Conservation (phyloP, 1,140 invertebrate genomes). For the Meloidogyne exigua region DNA sequence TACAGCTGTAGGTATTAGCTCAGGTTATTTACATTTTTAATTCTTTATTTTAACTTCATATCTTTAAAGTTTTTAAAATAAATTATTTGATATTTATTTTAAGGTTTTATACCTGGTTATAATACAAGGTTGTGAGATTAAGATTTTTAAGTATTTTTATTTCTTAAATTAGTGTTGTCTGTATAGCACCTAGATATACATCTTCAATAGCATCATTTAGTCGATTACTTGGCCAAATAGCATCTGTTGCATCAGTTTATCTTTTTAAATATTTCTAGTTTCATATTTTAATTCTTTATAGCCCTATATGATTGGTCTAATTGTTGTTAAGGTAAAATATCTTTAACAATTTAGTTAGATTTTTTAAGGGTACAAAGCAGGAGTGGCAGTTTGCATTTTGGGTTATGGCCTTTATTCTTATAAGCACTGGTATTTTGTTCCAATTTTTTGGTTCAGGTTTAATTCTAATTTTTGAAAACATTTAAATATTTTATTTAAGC, state of each 20-base stretch:
- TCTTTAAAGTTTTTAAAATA: no score
- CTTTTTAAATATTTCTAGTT: neutral
- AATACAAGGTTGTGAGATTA: constrained; percentile 48
- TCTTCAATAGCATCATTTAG: constrained; percentile 60
- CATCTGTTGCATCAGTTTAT: constrained; percentile 43
- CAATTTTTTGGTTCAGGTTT: constrained; percentile 49
- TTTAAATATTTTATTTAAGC: constrained; percentile 32
- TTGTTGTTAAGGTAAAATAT: neutral
- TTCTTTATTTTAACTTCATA: no score
- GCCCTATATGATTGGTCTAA: neutral
- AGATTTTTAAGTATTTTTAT: constrained; percentile 13
- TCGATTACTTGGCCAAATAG: constrained; percentile 58
- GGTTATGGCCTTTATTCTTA: constrained; percentile 47
- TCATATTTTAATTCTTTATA: neutral
- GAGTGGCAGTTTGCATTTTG: constrained; percentile 52
- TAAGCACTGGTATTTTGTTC: constrained; percentile 49
- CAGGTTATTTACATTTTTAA: no score
- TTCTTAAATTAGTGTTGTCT: constrained; percentile 48
- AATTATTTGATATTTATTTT: no score
- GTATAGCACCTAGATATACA: constrained; percentile 59
- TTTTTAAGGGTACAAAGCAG: constrained; percentile 40
- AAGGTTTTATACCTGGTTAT: constrained; percentile 62
- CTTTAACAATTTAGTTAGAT: constrained; percentile 22
- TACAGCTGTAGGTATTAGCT: constrained; percentile 53
- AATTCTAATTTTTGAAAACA: neutral